Conservation (phyloP, 2,888 invertebrate species). For the Pandemis heparana region DNA sequence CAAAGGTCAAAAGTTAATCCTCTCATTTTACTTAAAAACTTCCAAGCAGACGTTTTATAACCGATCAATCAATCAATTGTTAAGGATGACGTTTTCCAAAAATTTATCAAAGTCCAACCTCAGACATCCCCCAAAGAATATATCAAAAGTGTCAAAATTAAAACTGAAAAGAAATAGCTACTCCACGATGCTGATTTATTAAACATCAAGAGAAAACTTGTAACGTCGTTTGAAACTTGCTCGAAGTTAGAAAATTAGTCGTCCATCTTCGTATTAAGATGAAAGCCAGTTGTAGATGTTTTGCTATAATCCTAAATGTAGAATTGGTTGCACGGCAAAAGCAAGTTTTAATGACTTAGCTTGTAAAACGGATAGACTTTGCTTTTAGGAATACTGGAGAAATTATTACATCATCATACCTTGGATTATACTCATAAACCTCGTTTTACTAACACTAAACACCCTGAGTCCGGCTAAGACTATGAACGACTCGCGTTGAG, state of each 20-base stretch:
- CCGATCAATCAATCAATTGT: constrained; percentile 28
- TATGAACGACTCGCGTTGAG: too few relatives aligned
- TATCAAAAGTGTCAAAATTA: constrained; percentile 29
- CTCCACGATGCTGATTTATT: constrained; percentile 37
- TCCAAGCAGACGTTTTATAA: background rate
- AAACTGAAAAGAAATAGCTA: constrained; percentile 22
- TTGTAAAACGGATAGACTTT: background rate
- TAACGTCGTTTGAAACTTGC: constrained; percentile 41
- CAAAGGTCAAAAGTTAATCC: constrained; percentile 1
- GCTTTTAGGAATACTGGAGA: background rate
- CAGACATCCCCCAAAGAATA: constrained; percentile 4
- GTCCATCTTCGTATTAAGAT: constrained; percentile 41
- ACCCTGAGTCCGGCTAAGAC: too few relatives aligned
- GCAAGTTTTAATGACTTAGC: constrained; percentile 24
- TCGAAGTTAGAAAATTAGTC: constrained; percentile 37
- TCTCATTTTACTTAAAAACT: background rate
- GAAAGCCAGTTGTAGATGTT: constrained; percentile 36
- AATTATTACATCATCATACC: background rate
- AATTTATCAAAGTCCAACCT: constrained; percentile 26
- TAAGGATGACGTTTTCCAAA: constrained; percentile 18
- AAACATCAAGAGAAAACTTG: constrained; percentile 41
- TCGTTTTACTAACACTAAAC: too few relatives aligned
- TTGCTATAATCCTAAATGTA: constrained; percentile 23
- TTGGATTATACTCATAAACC: too few relatives aligned
- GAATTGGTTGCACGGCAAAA: constrained; percentile 9